Evolutionary conservation across 2,797 vertebrate genomes (phyloP).

Genomic region (Hydrocynus forskahlii): DNA sequence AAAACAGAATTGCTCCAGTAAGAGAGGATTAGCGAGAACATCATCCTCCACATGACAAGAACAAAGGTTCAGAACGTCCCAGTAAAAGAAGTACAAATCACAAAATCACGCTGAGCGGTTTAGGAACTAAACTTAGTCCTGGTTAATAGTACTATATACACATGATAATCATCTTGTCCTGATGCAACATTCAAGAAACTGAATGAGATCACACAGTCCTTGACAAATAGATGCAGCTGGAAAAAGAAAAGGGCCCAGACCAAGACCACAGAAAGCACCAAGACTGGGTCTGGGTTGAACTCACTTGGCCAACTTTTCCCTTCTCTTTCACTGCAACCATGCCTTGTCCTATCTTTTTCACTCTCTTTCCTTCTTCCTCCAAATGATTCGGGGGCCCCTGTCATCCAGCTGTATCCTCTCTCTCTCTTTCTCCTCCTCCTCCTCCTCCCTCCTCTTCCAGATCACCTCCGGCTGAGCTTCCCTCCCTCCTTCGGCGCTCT

Average conservation of each 20-base stretch:
- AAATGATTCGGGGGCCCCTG: slow-evolving; percentile 59
- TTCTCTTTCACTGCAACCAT: neutral
- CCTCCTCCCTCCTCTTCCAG: slow-evolving; percentile 64
- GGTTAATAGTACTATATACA: slow-evolving; percentile 6
- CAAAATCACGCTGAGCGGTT: slow-evolving; percentile 8
- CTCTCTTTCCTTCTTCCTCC: slow-evolving; percentile 57
- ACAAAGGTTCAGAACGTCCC: neutral
- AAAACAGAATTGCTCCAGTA: slow-evolving; percentile 28
- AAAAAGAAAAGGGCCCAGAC: neutral
- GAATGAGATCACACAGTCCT: neutral
- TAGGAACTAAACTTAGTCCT: slow-evolving; percentile 27
- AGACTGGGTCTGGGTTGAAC: slow-evolving; percentile 17
- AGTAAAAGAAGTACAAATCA: neutral
- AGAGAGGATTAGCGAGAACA: slow-evolving; percentile 18
- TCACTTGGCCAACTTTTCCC: slow-evolving; percentile 7
- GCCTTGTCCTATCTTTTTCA: slow-evolving; percentile 29
- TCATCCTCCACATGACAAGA: neutral
- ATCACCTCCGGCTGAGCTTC: slow-evolving; percentile 60
- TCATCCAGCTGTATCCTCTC: slow-evolving; percentile 51
- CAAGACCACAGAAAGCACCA: slow-evolving; percentile 39
- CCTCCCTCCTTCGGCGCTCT: slow-evolving; percentile 57
- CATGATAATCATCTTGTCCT: neutral
- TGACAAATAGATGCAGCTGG: neutral
- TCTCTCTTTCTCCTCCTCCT: slow-evolving; percentile 61
- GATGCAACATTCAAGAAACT: neutral